Conservation (phyloP, 2,888 invertebrate species). For the Podabrus alpinus region DNA sequence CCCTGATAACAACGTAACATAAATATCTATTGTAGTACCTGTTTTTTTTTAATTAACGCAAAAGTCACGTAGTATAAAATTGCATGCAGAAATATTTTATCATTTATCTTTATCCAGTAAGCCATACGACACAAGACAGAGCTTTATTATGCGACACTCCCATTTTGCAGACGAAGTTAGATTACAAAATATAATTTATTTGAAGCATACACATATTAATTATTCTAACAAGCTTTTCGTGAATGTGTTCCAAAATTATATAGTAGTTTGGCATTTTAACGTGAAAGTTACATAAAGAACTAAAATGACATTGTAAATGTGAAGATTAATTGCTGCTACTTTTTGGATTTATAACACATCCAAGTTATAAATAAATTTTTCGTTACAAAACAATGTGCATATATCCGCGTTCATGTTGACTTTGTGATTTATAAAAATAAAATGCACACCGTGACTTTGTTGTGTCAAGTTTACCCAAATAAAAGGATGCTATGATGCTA, state of each 20-base stretch:
- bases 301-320: background rate
- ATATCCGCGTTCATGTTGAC: background rate
- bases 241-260: slow-evolving; percentile 6
- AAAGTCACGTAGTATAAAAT: background rate
- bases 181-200: slow-evolving; percentile 13
- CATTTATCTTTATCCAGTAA: background rate
- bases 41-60: background rate
- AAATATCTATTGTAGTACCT: background rate
- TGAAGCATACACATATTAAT: slow-evolving; percentile 2
- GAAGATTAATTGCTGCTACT: background rate
- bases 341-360: background rate
- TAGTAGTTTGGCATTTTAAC: slow-evolving; percentile 10
- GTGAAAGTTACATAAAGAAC: slow-evolving; percentile 11
- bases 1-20: background rate
- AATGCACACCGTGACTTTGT: background rate
- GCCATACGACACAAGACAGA: slow-evolving; percentile 3
- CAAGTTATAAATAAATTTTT: background rate
- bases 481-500: background rate
- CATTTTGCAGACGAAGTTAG: slow-evolving; percentile 3
- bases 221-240: slow-evolving; percentile 9
- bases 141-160: background rate
- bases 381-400: background rate
- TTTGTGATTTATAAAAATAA: background rate
- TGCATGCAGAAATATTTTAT: background rate
- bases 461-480: background rate